These are phyloP conservation scores for Nannoperca obscura DNA, from an alignment of 2,797 vertebrate species.

Conservation along the genomic window DNA sequence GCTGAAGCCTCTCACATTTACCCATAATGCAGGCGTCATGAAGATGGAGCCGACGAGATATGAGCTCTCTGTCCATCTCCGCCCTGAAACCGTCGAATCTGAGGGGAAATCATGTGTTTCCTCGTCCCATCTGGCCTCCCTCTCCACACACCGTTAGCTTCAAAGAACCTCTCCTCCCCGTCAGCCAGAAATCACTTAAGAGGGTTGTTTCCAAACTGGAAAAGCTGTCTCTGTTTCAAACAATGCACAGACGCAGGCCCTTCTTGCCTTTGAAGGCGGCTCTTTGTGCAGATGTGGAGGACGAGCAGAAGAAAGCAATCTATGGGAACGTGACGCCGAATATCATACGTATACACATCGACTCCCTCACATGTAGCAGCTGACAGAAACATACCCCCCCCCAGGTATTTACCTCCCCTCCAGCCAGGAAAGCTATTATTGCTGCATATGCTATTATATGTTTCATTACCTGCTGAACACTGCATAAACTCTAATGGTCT, in stretches of 20 bases:
- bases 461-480: slow-evolving; percentile 58
- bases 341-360: not conserved
- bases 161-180: slow-evolving; percentile 35
- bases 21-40: slow-evolving; percentile 58
- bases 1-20: slow-evolving; percentile 50
- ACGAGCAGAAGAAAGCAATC: slow-evolving; percentile 26
- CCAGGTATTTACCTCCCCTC: slow-evolving; percentile 40
- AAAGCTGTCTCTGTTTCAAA: slow-evolving; percentile 48
- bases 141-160: slow-evolving; percentile 35
- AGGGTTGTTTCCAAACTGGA: slow-evolving; percentile 39
- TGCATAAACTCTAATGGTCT: slow-evolving; percentile 43
- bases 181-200: slow-evolving; percentile 56
- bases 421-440: slow-evolving; percentile 60
- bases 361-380: not conserved
- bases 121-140: slow-evolving; percentile 42
- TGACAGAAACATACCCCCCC: slow-evolving; percentile 24
- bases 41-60: slow-evolving; percentile 56
- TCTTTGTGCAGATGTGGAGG: slow-evolving; percentile 24
- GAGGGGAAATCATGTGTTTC: slow-evolving; percentile 70
- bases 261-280: slow-evolving; percentile 45
- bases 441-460: slow-evolving; percentile 44
- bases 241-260: slow-evolving; percentile 35
- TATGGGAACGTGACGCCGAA: slow-evolving; percentile 25
- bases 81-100: slow-evolving; percentile 38
- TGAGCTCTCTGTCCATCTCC: slow-evolving; percentile 58